Base-by-base conservation (phyloP, 2,888 invertebrate genomes). In the Bhutanitis thaidina region DNA sequence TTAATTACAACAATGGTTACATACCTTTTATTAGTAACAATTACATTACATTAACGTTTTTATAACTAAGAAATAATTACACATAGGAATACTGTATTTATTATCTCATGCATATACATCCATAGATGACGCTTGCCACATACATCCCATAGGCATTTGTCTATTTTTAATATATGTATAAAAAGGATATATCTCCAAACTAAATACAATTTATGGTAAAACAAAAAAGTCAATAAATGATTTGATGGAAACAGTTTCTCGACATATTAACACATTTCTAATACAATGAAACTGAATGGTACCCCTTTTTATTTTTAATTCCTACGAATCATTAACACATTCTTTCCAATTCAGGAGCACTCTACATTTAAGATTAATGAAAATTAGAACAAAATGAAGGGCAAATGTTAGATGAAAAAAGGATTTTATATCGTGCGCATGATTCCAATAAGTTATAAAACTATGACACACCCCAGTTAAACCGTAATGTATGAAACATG, bases 1-100 rank as follows among this genome's bases (percentile, higher is more conserved):
- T 47, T 66, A 64, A 65, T 66, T 59, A 76, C 67, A 74, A 69
- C 72, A 66, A 67, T 65, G 48, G 39, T 63, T 64, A 69, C 65
- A 67, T 64, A 71, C 70, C 69, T 67, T 64, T 13, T 54, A 63
- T 75, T 78, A 75, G 77, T 74, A 75, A 69, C 65, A 58, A 40
- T 43, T 46, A 43, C 53, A 61, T 55, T 45, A 63, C 57, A 65
- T 43, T 58, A 60, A 62, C 63, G 56, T 58, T 59, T 60, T 58
- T 58, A 60, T 56, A 60, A 49, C 61, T 63, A 63, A 62, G 59
- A 62, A 36, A 37, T 52, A 46, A 52, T 52, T 46, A 52, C 46
- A 52, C 32, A 41, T 20, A 46, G 46, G 36, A 20, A 37, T 27
- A 41, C 20, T 45, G 32, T 37, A 20, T 46, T 37, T 36, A 36